These are phyloP conservation scores for Calephelis nemesis DNA, from an alignment of 1,140 invertebrate species.

Conservation along the genomic window DNA sequence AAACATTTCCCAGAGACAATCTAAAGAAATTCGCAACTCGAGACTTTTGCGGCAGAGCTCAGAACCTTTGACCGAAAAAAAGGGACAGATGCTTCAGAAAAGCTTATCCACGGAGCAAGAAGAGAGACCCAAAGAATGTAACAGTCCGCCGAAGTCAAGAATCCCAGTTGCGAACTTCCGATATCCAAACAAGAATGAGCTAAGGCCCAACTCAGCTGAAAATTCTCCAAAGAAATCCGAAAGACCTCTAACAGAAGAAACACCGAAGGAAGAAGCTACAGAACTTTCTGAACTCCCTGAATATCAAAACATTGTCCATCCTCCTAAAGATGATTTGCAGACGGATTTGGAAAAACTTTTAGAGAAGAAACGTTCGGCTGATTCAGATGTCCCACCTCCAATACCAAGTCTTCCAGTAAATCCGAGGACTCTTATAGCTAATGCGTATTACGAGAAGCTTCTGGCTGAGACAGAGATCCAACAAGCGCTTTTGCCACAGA, in stretches of 20 bases:
- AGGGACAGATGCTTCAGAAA: constrained; percentile 56
- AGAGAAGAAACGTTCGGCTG: constrained; percentile 45
- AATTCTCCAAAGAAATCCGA: constrained; percentile 61
- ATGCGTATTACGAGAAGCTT: constrained; percentile 90
- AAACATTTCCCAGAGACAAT: constrained; percentile 70
- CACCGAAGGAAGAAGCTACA: constrained; percentile 34
- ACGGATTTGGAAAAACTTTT: constrained; percentile 43
- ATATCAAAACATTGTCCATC: constrained; percentile 64
- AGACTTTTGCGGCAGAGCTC: constrained; percentile 66
- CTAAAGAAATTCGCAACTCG: constrained; percentile 64
- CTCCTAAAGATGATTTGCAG: constrained; percentile 36
- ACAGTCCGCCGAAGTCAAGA: constrained; percentile 61
- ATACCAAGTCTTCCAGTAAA: constrained; percentile 82
- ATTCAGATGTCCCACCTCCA: constrained; percentile 74
- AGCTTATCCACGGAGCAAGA: constrained; percentile 70
- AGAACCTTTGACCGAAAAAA: constrained; percentile 64
- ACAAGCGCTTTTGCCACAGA: constrained; percentile 84
- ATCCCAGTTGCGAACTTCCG: constrained; percentile 74
- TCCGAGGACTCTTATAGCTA: constrained; percentile 83
- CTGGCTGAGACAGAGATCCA: constrained; percentile 88
- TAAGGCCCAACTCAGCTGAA: constrained; percentile 52
- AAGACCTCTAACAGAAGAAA: constrained; percentile 20
- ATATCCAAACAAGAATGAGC: constrained; percentile 72
- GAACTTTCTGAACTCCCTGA: constrained; percentile 51
- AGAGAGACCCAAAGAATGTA: constrained; percentile 48